Evolutionary conservation across 2,888 invertebrate genomes (phyloP), one percentile per base, ranked within the genome.

Genomic region (Erebia epiphron): DNA sequence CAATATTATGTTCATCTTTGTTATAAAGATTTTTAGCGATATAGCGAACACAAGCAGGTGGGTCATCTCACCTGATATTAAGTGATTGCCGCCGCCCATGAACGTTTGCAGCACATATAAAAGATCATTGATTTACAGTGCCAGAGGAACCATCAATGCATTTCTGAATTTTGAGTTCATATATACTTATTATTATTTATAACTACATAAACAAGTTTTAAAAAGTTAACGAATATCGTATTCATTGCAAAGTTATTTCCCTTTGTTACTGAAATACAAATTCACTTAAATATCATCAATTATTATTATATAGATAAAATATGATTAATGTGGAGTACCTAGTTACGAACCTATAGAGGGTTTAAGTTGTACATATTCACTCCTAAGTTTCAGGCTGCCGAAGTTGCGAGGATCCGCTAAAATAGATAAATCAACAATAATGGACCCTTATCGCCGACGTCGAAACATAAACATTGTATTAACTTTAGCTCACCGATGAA

Each of bases 391-490:
- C 49, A 49, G 11, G 60, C 41, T 60, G 2, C 46, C 18, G 14
- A 62, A 26, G 46, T 62, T 49, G 49, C 49, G 14, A 62, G 16
- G 18, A 43, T 11, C 16, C 18, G 16, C 43, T 43, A 61, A 61
- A 61, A 61, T 61, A 61, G 43, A 43, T 61, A 61, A 61, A 61
- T 61, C 61, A 61, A 18, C 13, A 61, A 61, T 61, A 61, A 61
- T 43, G 35, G 61, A 18, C 61, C 61, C 43, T 43, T 61, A 61
- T 43, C n/a, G 41, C 61, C n/a, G 18, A 43, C 61, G 61, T 61
- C 16, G 61, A 61, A 43, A 43, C 61, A 61, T 61, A 61, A 61
- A 61, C 61, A 35, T 58, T 46, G 61, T 18, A 61, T 61, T 61
- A 61, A 43, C 61, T 57, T 57, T 57, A 35, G 57, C 57, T 43